phyloP scores from a whole-genome alignment of 2,888 invertebrate genomes.

The Cryptocephalus moraei region DNA sequence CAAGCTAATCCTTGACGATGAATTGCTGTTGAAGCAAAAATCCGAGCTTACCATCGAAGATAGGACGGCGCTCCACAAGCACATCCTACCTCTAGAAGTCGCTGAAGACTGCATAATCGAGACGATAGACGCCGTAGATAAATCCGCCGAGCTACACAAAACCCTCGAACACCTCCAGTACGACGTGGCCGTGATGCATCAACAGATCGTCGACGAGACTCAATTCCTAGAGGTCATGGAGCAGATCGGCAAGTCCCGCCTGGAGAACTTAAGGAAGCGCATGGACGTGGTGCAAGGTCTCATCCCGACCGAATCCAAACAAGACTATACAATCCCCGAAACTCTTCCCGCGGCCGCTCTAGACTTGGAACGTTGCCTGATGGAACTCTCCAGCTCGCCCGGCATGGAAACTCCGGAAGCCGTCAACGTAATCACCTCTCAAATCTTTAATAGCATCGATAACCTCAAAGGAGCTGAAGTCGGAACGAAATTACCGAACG shows the following conservation, averaged over 20 bases:
- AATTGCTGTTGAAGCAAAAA: slow-evolving; percentile 36
- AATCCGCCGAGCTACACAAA: slow-evolving; percentile 6
- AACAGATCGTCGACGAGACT: slow-evolving; percentile 28
- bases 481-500: slow-evolving; percentile 25
- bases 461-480: slow-evolving; percentile 26
- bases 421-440: neutral
- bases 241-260: slow-evolving; percentile 12
- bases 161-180: slow-evolving; percentile 28
- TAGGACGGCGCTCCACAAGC: slow-evolving; percentile 38
- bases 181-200: slow-evolving; percentile 30
- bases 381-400: slow-evolving; percentile 24
- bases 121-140: slow-evolving; percentile 32
- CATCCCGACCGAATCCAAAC: slow-evolving; percentile 11
- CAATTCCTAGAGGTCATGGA: slow-evolving; percentile 18
- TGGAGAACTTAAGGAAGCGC: slow-evolving; percentile 27
- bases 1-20: slow-evolving; percentile 39
- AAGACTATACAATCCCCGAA: slow-evolving; percentile 15
- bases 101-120: slow-evolving; percentile 46
- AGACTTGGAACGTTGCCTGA: slow-evolving; percentile 27
- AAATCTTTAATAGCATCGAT: slow-evolving; percentile 12
- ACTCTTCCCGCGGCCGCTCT: slow-evolving; percentile 24
- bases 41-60: slow-evolving; percentile 37
- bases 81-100: slow-evolving; percentile 43
- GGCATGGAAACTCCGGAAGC: slow-evolving; percentile 20
- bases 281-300: slow-evolving; percentile 27